Conservation (phyloP, 1,140 invertebrate species). For the Ostrea denselamellosa region DNA sequence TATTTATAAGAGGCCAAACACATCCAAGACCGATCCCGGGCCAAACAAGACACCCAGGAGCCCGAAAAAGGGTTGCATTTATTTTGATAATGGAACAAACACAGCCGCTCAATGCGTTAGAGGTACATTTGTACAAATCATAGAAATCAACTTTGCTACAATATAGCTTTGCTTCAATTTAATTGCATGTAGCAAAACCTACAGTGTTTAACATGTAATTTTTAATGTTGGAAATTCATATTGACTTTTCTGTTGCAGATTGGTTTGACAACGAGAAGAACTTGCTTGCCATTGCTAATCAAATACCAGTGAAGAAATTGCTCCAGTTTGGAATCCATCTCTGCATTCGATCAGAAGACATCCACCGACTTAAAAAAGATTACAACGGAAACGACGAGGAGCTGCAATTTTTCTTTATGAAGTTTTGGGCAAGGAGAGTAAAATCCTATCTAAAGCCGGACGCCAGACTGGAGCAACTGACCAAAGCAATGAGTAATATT, state of each 20-base stretch:
- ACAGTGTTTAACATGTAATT: no score
- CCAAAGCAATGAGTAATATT: neutral
- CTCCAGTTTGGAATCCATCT: neutral
- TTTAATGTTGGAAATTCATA: neutral
- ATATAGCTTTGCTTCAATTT: no score
- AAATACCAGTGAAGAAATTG: neutral
- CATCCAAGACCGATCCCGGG: neutral
- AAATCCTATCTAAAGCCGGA: neutral
- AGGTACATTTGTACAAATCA: neutral
- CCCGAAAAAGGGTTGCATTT: neutral
- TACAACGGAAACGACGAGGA: neutral
- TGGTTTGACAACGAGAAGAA: slow-evolving; percentile 1
- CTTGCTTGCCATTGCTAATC: neutral
- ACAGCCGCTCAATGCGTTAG: neutral
- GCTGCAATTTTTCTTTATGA: neutral
- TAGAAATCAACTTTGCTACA: no score
- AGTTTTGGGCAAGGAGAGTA: neutral
- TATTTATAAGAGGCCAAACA: neutral
- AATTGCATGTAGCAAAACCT: no score
- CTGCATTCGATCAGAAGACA: neutral
- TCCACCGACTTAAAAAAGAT: neutral
- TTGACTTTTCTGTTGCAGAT: neutral
- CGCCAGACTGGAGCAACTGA: neutral
- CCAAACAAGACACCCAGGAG: neutral
- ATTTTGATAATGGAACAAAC: neutral